A percentile compares a stretch with the other conserved stretches of the same genome.
Conservation (phyloP, 2,113 vertebrate species). For the Podiceps cristatus region DNA sequence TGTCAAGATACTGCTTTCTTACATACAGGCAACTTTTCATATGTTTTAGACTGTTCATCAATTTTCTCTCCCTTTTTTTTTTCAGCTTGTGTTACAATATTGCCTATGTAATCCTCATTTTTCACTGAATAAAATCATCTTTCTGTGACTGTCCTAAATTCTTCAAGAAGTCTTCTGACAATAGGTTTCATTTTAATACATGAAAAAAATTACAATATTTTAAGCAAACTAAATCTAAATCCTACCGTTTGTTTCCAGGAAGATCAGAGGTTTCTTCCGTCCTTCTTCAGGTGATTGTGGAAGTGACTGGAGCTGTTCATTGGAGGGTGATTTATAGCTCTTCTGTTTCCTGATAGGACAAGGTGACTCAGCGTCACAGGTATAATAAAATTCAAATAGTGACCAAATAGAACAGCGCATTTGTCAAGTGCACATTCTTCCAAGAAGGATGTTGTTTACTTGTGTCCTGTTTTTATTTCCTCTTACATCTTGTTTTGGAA, state of each 20-base stretch:
- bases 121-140: background rate
- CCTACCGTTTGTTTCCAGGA: conserved; percentile 28
- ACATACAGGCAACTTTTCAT: background rate
- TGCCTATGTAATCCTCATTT: background rate
- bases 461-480: background rate
- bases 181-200: background rate
- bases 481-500: background rate
- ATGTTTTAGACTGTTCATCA: background rate
- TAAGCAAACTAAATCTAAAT: background rate
- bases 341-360: conserved; percentile 38
- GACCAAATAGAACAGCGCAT: background rate
- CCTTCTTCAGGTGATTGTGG: background rate
- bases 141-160: background rate
- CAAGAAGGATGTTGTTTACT: background rate
- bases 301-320: background rate
- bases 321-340: conserved; percentile 26
- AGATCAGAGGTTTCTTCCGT: background rate
- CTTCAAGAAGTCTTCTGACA: background rate
- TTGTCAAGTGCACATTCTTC: background rate
- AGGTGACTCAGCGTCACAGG: conserved; percentile 31
- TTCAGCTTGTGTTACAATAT: background rate
- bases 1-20: background rate
- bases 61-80: background rate
- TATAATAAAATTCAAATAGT: background rate
- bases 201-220: background rate